Conservation (phyloP, 1,140 invertebrate species). For the Drosophila pseudoobscura region DNA sequence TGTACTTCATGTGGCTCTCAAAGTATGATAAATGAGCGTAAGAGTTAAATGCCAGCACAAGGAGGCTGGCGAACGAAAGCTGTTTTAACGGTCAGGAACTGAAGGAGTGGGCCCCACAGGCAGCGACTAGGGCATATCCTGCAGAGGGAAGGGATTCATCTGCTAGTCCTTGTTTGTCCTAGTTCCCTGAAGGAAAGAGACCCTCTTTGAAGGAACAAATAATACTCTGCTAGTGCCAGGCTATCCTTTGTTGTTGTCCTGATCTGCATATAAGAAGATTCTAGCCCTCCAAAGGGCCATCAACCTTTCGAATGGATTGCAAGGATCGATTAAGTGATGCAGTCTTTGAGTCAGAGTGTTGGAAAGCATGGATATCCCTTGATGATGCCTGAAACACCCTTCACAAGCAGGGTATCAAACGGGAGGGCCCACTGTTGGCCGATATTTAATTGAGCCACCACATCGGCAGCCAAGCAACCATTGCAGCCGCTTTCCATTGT, state of each 20-base stretch:
- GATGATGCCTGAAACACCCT: neutral
- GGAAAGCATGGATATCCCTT: no score
- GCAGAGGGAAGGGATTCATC: neutral
- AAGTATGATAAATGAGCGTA: constrained; percentile 76
- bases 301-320: no score
- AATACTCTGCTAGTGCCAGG: no score
- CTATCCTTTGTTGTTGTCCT: no score
- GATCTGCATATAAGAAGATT: no score
- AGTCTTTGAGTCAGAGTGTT: no score
- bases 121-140: constrained; percentile 13
- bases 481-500: neutral
- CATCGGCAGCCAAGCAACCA: neutral
- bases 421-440: neutral
- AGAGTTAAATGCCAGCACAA: constrained; percentile 72
- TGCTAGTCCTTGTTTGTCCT: no score
- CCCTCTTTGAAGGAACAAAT: no score
- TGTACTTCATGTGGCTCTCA: constrained; percentile 65
- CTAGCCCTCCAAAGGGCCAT: no score
- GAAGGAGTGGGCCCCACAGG: constrained; percentile 15
- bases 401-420: neutral
- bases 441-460: constrained; percentile 48
- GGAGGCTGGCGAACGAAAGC: constrained; percentile 65
- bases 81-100: constrained; percentile 63
- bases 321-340: no score
- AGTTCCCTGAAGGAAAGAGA: no score